Percentiles rank a stretch among this genome's conserved stretches.
phyloP scores from a whole-genome alignment of 2,113 vertebrate species.

The Ceyx margarethae region DNA sequence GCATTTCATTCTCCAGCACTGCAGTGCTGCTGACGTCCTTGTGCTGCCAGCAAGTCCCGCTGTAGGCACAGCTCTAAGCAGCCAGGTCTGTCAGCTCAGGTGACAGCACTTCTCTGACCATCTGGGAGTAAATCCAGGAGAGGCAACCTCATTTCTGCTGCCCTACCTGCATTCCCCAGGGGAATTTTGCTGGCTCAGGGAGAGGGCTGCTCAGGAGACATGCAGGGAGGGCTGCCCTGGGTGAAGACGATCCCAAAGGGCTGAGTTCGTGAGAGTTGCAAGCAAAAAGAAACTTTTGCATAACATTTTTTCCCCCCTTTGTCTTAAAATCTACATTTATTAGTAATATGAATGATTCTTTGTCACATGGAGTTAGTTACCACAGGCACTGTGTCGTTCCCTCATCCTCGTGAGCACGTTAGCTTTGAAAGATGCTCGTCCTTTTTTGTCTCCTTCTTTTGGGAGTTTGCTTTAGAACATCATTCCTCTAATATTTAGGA shows the following conservation, averaged over 20 bases:
- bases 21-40: accelerated
- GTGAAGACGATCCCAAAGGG: background rate
- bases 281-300: background rate
- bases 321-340: background rate
- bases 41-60: background rate
- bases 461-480: background rate
- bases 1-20: background rate
- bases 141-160: background rate
- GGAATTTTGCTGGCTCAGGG: background rate
- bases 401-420: background rate
- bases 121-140: background rate
- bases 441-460: background rate
- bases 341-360: background rate
- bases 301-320: background rate
- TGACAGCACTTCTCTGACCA: background rate
- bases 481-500: background rate
- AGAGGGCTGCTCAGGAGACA: background rate
- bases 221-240: accelerated
- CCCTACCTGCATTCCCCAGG: background rate
- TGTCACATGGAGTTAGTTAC: background rate
- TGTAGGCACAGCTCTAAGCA: background rate
- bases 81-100: accelerated
- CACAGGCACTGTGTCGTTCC: accelerated
- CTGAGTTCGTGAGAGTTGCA: accelerated
- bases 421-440: background rate